These are phyloP conservation scores for Scomberomorus guttatus DNA, from an alignment of 2,797 vertebrate genomes.

Conservation along the genomic window DNA sequence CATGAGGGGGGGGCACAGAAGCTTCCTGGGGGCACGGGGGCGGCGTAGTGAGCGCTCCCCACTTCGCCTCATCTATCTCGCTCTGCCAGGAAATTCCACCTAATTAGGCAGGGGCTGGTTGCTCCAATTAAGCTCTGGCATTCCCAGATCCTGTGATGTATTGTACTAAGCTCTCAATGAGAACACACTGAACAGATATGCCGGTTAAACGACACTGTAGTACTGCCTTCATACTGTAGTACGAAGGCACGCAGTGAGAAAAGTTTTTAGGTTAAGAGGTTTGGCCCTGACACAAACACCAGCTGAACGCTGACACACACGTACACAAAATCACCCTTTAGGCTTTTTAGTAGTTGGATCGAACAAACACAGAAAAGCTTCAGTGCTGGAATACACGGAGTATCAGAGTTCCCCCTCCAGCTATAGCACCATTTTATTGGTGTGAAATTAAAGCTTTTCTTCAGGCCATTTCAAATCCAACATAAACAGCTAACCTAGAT, in stretches of 20 bases:
- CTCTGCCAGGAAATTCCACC: conserved; percentile 84
- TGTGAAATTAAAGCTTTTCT: conserved; percentile 71
- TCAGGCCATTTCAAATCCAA: conserved; percentile 58
- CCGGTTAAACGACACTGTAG: conserved; percentile 40
- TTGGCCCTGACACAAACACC: conserved; percentile 48
- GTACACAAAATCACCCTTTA: conserved; percentile 46
- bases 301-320: conserved; percentile 43
- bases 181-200: conserved; percentile 45
- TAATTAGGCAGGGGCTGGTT: conserved; percentile 81
- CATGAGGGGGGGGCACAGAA: background rate
- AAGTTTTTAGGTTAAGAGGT: conserved; percentile 44
- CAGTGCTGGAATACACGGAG: conserved; percentile 39
- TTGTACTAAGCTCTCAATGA: conserved; percentile 64
- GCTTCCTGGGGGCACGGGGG: background rate
- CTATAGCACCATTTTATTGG: conserved; percentile 49
- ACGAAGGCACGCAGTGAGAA: conserved; percentile 13
- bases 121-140: conserved; percentile 82
- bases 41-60: background rate
- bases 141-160: conserved; percentile 76
- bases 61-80: conserved; percentile 48
- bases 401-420: conserved; percentile 40
- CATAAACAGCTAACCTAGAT: conserved; percentile 64
- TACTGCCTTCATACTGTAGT: too few species aligned
- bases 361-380: conserved; percentile 47
- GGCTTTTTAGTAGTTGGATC: conserved; percentile 47